Base-by-base conservation (phyloP, 2,797 vertebrate genomes). In the Phyllotis vaccarum region DNA sequence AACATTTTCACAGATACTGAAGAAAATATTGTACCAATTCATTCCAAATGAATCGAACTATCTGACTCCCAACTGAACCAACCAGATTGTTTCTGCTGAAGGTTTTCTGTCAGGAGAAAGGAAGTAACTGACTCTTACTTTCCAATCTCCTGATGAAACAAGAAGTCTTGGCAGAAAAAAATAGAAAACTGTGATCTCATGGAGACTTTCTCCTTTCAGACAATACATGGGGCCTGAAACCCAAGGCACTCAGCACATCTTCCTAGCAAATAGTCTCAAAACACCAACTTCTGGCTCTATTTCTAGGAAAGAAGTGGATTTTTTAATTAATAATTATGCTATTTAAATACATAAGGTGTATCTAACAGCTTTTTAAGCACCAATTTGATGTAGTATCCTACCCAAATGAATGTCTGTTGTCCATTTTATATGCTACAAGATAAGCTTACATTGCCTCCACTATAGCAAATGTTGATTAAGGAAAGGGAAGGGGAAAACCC, bases 91-190 rank as follows among this genome's bases (percentile, higher is more conserved):
- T 82, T 82, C 78, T 29, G 27, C 24, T 40, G 58, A 22, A 14
- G 49, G 29, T 70, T 56, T 60, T 37, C 37, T 2, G 9, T 3
- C 13, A 13, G 68, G 24, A 78, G 9, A 49, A 11, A 88, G 86
- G 74, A 93, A 85, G 79, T 24, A 56, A 43, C 1, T 16, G 58
- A 86, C 86, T 93, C 72, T 93, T 24, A 76, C 78, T 93, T 88
- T 76, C 90, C 92, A 89, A 56, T 93, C 83, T 83, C 90, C 66
- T 49, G 31, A 1, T 91, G 22, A 92, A 94, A 96, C 1, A 93
- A 52, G 88, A 97, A 96, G 90, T 79, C 56, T 40, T 85, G 29
- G 43, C 78, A 93, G 46, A 64, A 29, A 78, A 91, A 93, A 46
- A 1, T 16, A n/a, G 64, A 95, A 64, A 78, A 54, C 85, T 56